Evolutionary conservation across 2,888 invertebrate genomes (phyloP), one percentile per base, ranked within the genome.

Genomic region (Macrosiphum euphorbiae): DNA sequence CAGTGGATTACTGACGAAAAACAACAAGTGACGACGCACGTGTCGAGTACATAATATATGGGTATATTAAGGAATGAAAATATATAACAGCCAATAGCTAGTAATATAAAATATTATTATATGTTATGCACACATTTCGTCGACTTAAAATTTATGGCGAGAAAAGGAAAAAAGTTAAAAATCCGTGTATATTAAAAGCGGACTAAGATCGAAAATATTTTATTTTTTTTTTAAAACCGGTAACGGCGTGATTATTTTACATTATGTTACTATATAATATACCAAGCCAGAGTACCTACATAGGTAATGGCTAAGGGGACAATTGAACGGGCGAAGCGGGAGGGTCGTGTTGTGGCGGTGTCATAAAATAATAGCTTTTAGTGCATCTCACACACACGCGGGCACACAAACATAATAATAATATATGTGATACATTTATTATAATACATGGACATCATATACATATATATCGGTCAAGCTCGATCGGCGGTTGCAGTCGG

Each of bases 141-240:
- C 35, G n/a, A 67, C n/a, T 67, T 67, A n/a, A 67, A 67, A 67
- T 67, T 67, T 67, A 67, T n/a, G 35, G 16, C 5, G n/a, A 67
- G n/a, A 7, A 67, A 67, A 67, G 67, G 67, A 67, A 67, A 67
- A 20, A 67, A 16, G 67, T 67, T 67, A 16, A n/a, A 67, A n/a
- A n/a, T 67, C 67, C n/a, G n/a, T 67, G 16, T 35, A 16, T 35
- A 67, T 67, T 67, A 35, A 67, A 67, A 67, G 16, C 67, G 7
- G 35, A 67, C 67, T 67, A 16, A 35, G n/a, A 35, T 67, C 20
- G 16, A 67, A 67, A 67, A 67, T 16, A 67, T n/a, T 50, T 13
- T 50, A 50, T 50, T 50, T 50, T 50, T 52, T 52, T 16, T 16
- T 28, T n/a, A n/a, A 94, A 92, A 91, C 91, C 91, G 91, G 91